Base-by-base conservation (phyloP, 1,140 invertebrate genomes). In the Drusus annulatus region DNA sequence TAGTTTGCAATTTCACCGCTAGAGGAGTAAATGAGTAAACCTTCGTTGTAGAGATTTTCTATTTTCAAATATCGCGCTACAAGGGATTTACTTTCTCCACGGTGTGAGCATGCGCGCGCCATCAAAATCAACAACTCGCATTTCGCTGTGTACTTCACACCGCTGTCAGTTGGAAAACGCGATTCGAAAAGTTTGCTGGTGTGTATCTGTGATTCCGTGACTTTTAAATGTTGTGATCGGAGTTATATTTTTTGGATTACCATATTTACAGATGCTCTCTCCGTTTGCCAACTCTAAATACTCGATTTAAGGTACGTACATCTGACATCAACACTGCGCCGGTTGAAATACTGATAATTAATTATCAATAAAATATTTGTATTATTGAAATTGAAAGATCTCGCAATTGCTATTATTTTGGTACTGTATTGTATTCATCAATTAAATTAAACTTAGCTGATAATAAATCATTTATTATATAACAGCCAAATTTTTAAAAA, bases 191-290 rank as follows among this genome's bases (percentile, higher is more conserved):
- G 75, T 25, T 25, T 17, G 75, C 36, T 23, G 8, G 45, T 63
- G 75, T 63, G 36, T 17, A 4, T n/a, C 56, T 51, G 45, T 52
- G 68, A 52, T 71, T 71, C 15, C 5, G 56, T 76, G 75, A 63
- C 56, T 63, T 62, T 50, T 79, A 60, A 79, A 79, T 71, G 52
- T 58, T 78, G 63, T 79, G 77, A 71, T 73, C 77, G 77, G n/a
- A 78, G 75, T 79, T 79, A 58, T 56, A 25, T 45, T 58, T 65
- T 71, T 58, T 79, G 77, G 77, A 79, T 79, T 79, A 79, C 77
- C 68, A 68, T 73, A 56, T 19, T 71, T 17, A 79, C 77, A 79
- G 77, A 79, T 79, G 77, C 25, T 23, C n/a, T n/a, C 76, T 45
- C 45, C n/a, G 58, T 71, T 58, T 62, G 50, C 63, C 52, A 58